These are phyloP conservation scores for Apodemus agrarius DNA, from an alignment of 2,797 vertebrate species.

Conservation along the genomic window DNA sequence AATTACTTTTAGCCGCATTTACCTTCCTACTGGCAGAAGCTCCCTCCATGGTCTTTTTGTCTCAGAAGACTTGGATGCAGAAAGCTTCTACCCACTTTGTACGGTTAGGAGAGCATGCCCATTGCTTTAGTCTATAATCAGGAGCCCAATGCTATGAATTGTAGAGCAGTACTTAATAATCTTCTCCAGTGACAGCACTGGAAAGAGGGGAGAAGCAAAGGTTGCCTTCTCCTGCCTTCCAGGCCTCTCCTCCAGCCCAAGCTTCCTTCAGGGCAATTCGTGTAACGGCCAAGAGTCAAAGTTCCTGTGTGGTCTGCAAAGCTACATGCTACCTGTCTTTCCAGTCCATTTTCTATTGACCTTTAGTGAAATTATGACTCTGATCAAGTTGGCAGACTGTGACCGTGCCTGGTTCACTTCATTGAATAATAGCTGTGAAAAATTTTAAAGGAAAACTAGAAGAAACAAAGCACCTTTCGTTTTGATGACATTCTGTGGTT, in stretches of 20 bases:
- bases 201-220: neutral
- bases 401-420: neutral
- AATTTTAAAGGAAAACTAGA: constrained; percentile 27
- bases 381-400: neutral
- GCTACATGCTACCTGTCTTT: neutral
- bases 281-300: neutral
- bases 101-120: neutral
- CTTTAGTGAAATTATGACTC: neutral
- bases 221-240: neutral
- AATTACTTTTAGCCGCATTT: neutral
- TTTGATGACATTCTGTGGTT: neutral
- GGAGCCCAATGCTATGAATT: neutral
- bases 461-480: neutral
- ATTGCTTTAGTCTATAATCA: neutral
- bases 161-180: neutral
- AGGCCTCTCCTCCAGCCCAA: neutral
- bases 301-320: neutral
- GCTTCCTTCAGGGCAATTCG: neutral
- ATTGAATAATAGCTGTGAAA: neutral
- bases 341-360: neutral
- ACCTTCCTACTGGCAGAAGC: neutral
- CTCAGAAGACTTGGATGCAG: neutral
- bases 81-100: neutral
- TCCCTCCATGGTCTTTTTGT: neutral
- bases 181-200: neutral